A percentile compares a stretch with the other conserved stretches of the same genome.
Conservation (phyloP, 2,888 invertebrate genomes). For the Drosophila yooni region DNA sequence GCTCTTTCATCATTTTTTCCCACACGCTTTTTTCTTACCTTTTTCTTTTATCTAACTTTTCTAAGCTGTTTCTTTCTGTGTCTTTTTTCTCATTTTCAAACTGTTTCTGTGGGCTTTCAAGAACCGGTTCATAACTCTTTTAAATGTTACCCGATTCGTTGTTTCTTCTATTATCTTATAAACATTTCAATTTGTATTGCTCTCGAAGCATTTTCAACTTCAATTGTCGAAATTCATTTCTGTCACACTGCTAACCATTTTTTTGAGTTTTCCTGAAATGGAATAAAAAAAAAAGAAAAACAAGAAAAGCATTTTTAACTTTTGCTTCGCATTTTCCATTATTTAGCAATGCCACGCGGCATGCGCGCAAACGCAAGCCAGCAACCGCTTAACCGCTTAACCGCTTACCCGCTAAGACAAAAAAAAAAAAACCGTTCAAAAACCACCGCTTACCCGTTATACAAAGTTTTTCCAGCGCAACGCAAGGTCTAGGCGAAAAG, state of each 20-base stretch:
- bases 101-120: neutral
- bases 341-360: constrained; percentile 78
- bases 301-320: constrained; percentile 44
- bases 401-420: constrained; percentile 35
- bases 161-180: neutral
- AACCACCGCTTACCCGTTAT: constrained; percentile 44
- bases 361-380: constrained; percentile 64
- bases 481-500: constrained; percentile 41
- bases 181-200: neutral
- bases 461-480: constrained; percentile 39
- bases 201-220: neutral
- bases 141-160: neutral
- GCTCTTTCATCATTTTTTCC: neutral
- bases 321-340: constrained; percentile 65
- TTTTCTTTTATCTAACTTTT: too few species aligned
- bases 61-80: neutral
- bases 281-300: neutral
- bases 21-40: neutral
- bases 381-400: constrained; percentile 69
- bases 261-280: neutral
- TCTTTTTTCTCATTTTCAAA: neutral
- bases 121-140: neutral
- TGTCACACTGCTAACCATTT: neutral
- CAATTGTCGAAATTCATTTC: neutral
- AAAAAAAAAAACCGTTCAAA: constrained; percentile 14